phyloP scores from a whole-genome alignment of 2,888 invertebrate species.

The Yponomeuta evonymella region DNA sequence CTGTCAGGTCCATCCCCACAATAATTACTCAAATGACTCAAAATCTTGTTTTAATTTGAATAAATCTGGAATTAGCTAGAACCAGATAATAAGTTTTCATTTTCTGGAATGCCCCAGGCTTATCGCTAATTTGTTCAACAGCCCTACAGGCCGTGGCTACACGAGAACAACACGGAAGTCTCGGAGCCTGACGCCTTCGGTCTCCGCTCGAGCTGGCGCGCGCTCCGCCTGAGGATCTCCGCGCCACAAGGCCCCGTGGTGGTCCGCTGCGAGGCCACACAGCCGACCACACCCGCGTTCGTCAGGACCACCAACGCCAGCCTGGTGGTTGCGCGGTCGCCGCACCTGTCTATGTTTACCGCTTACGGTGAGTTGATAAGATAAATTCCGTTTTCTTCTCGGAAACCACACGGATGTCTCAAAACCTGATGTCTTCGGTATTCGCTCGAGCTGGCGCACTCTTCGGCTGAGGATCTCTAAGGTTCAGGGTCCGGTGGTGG shows the following conservation, averaged over 20 bases:
- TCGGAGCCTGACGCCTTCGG: constrained; percentile 49
- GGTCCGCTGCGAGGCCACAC: constrained; percentile 59
- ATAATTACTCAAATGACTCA: no score
- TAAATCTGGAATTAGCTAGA: no score
- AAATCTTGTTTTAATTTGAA: no score
- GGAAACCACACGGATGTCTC: neutral
- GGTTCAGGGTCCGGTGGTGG: no score
- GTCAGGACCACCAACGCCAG: constrained; percentile 43
- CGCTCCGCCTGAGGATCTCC: constrained; percentile 41
- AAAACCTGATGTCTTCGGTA: constrained; percentile 40
- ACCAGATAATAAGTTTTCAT: no score
- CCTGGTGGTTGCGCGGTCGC: constrained; percentile 53
- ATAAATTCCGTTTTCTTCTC: neutral
- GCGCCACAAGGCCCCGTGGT: constrained; percentile 38
- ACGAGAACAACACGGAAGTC: constrained; percentile 50
- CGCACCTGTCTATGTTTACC: constrained; percentile 63
- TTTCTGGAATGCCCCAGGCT: no score
- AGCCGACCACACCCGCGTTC: constrained; percentile 54
- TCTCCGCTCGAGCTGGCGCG: constrained; percentile 57
- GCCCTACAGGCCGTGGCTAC: constrained; percentile 42
- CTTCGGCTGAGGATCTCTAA: constrained; percentile 37
- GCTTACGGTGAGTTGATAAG: constrained; percentile 44
- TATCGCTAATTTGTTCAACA: neutral
- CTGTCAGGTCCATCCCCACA: no score
- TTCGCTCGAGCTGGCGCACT: constrained; percentile 54